Conservation (phyloP, 2,113 vertebrate species). For the Heterochromis multidens region DNA sequence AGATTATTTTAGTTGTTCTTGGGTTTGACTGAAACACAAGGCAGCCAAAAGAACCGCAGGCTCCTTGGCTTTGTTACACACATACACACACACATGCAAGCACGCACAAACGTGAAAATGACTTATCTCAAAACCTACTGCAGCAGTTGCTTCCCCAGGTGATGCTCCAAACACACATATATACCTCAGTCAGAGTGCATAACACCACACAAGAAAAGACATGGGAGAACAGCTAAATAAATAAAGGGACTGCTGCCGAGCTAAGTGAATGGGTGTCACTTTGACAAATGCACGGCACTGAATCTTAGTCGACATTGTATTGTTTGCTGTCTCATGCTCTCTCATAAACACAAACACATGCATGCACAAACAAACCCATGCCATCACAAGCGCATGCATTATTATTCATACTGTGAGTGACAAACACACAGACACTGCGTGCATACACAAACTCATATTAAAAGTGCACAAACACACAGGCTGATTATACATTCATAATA, state of each 20-base stretch:
- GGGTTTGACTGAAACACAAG: background rate
- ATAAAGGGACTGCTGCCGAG: constrained; percentile 35
- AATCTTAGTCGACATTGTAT: constrained; percentile 63
- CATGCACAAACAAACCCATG: constrained; percentile 11
- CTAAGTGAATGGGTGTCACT: constrained; percentile 65
- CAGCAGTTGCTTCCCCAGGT: constrained; percentile 10
- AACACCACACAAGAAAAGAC: constrained; percentile 3
- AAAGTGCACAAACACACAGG: constrained; percentile 43
- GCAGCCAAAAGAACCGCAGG: constrained; percentile 25
- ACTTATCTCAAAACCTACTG: background rate
- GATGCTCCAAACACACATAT: background rate
- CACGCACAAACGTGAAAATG: background rate
- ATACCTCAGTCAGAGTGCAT: constrained; percentile 8
- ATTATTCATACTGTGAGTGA: constrained; percentile 52
- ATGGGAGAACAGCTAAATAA: constrained; percentile 32
- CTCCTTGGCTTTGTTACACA: constrained; percentile 5
- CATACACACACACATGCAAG: background rate
- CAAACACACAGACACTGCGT: constrained; percentile 43
- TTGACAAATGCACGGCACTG: constrained; percentile 63
- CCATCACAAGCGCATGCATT: constrained; percentile 24
- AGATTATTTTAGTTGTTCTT: background rate
- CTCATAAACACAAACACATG: constrained; percentile 36
- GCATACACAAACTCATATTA: constrained; percentile 44
- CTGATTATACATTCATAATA: constrained; percentile 73
- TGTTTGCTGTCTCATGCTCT: constrained; percentile 42